These are phyloP conservation scores for Rosalia funebris DNA, from an alignment of 2,888 invertebrate genomes.

Conservation along the genomic window DNA sequence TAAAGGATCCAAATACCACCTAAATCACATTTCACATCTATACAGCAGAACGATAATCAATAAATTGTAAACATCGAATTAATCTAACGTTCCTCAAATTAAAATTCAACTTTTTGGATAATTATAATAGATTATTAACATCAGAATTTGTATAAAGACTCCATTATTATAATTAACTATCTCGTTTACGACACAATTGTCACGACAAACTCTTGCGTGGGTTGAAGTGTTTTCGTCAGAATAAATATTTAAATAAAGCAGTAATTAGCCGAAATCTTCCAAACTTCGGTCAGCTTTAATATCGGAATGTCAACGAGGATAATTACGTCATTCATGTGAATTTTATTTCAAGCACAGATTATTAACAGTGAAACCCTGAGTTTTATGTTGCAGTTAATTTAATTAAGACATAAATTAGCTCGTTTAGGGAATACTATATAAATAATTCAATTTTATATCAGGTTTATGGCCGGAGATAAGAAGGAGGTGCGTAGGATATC, in stretches of 20 bases:
- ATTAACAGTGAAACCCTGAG: constrained; percentile 3
- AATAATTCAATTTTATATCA: constrained; percentile 7
- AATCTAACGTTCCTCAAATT: no score
- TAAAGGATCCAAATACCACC: no score
- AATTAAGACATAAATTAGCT: constrained; percentile 26
- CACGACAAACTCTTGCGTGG: constrained; percentile 13
- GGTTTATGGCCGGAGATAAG: constrained; percentile 2
- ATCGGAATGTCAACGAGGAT: constrained; percentile 2
- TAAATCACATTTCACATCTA: no score
- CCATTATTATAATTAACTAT: constrained; percentile 24
- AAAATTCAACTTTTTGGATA: constrained; percentile 6
- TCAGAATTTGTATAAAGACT: constrained; percentile 14
- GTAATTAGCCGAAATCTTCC: constrained; percentile 6
- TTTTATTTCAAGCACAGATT: constrained; percentile 21
- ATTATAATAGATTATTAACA: constrained; percentile 3
- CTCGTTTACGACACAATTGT: constrained; percentile 20
- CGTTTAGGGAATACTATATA: background rate
- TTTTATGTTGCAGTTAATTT: constrained; percentile 9
- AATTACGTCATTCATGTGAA: constrained; percentile 26
- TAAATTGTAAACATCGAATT: no score
- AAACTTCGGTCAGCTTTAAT: background rate
- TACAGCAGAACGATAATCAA: no score
- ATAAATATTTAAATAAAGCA: constrained; percentile 18
- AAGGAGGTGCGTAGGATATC: background rate
- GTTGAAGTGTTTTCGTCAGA: constrained; percentile 13